Conservation (phyloP, 2,113 vertebrate species). For the Poecilia latipinna region DNA sequence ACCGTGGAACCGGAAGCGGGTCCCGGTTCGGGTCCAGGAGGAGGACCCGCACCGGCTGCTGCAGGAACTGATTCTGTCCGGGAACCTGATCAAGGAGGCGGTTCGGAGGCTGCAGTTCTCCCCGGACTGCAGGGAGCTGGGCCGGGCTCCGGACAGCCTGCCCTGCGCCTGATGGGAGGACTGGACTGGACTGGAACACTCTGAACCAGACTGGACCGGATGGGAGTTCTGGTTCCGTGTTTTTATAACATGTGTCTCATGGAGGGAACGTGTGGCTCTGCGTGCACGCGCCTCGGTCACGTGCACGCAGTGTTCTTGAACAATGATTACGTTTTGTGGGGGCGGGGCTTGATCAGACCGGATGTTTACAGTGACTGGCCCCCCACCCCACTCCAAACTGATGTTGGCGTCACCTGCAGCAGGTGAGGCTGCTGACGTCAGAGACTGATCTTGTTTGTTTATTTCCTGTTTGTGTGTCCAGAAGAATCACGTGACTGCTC, state of each 20-base stretch:
- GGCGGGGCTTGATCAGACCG: background rate
- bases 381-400: background rate
- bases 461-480: slow-evolving; percentile 49
- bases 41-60: slow-evolving; percentile 89
- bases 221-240: background rate
- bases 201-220: background rate
- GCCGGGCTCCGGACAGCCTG: slow-evolving; percentile 59
- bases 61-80: slow-evolving; percentile 90
- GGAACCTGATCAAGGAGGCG: slow-evolving; percentile 93
- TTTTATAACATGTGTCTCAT: slow-evolving; percentile 6
- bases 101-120: slow-evolving; percentile 87
- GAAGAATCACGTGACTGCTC: slow-evolving; percentile 67
- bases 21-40: slow-evolving; percentile 47
- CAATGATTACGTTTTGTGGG: background rate
- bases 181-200: background rate
- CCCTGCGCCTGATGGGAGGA: slow-evolving; percentile 29
- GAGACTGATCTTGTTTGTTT: slow-evolving; percentile 5
- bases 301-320: background rate
- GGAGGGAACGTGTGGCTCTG: background rate
- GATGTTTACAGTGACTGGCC: too few relatives aligned
- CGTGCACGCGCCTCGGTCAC: background rate
- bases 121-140: slow-evolving; percentile 69
- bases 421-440: background rate
- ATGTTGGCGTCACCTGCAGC: background rate
- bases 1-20: slow-evolving; percentile 67